Evolutionary conservation across 2,797 vertebrate species (phyloP), one percentile per base, ranked within the genome.

Genomic region (Diglossa cyanea): DNA sequence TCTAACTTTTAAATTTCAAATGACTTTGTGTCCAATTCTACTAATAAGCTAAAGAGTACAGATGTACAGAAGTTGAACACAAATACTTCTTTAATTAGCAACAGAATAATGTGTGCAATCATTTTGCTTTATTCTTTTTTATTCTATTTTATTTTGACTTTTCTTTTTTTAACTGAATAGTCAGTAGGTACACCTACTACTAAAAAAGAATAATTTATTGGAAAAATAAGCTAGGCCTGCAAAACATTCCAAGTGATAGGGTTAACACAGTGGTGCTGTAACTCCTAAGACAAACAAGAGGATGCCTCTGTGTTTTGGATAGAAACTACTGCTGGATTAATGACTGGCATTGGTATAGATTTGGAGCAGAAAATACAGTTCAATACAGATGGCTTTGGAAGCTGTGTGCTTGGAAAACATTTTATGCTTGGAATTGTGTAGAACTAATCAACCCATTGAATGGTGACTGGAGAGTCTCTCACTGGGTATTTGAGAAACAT

Each of bases 1-100:
- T 95, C 77, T 90, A 68, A 94, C 92, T 83, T 95, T 75, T 95
- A 75, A 91, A 68, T 86, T 95, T 95, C 90, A 82, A 58, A 88
- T 81, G 30, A 48, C 47, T 94, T 86, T 67, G 26, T 67, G 28
- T 77, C 26, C 37, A 68, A 24, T 94, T 92, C 55, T 78, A 33
- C 60, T 40, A 62, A 71, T 68, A 80, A 72, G 37, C 90, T 93
- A 30, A 88, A 86, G 37, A 76, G 33, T 82, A 53, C 24, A 39
- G 44, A 60, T 37, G 30, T 28, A 57, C 35, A 24, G 4, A 87
- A 57, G 13, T 13, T 65, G 82, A 77, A 40, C 28, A 54, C 28
- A 78, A 75, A 92, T 78, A 54, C 26, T 62, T 86, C 68, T 81
- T 91, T 82, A 80, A 73, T 37, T 92, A 21, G 60, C 31, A 85